Conservation (phyloP, 2,888 invertebrate genomes). For the Dorcus parallelipipedus region DNA sequence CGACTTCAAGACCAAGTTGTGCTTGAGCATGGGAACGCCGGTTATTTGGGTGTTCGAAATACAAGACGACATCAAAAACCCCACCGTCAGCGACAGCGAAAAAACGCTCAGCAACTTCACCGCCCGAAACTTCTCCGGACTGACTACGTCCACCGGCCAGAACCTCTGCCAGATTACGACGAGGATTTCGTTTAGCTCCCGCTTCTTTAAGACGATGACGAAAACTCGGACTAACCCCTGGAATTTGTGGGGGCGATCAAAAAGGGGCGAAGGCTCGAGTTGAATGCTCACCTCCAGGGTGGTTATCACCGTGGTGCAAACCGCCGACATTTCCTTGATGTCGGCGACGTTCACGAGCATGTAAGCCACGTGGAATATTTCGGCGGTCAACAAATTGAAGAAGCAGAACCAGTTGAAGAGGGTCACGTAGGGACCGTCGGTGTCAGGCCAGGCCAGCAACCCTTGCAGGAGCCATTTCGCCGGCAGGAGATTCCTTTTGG, state of each 20-base stretch:
- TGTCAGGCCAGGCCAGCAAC: constrained; percentile 14
- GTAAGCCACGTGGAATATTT: constrained; percentile 11
- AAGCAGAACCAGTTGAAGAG: constrained; percentile 11
- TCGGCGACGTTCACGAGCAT: constrained; percentile 6
- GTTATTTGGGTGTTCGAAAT: constrained; percentile 7
- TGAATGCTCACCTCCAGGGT: constrained; percentile 9
- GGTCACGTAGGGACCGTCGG: not conserved
- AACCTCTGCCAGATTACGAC: constrained; percentile 13
- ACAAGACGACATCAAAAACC: not conserved
- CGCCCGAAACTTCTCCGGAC: not conserved
- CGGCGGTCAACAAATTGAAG: constrained; percentile 10
- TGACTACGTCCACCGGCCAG: constrained; percentile 7
- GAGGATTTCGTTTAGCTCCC: constrained; percentile 8
- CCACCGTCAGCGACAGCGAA: not conserved
- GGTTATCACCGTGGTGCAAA: constrained; percentile 14
- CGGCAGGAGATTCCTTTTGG: constrained; percentile 5
- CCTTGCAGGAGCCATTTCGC: constrained; percentile 14
- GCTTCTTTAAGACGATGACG: constrained; percentile 11
- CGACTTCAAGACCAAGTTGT: constrained; percentile 16
- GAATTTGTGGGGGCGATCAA: not conserved
- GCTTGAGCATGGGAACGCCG: constrained; percentile 7
- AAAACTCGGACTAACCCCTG: constrained; percentile 14
- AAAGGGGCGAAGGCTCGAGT: not conserved
- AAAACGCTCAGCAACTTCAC: not conserved
- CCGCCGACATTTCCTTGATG: constrained; percentile 6